Evolutionary conservation across 2,888 invertebrate genomes (phyloP), one percentile per base, ranked within the genome.

Genomic region (Pachliopta kotzebuea): DNA sequence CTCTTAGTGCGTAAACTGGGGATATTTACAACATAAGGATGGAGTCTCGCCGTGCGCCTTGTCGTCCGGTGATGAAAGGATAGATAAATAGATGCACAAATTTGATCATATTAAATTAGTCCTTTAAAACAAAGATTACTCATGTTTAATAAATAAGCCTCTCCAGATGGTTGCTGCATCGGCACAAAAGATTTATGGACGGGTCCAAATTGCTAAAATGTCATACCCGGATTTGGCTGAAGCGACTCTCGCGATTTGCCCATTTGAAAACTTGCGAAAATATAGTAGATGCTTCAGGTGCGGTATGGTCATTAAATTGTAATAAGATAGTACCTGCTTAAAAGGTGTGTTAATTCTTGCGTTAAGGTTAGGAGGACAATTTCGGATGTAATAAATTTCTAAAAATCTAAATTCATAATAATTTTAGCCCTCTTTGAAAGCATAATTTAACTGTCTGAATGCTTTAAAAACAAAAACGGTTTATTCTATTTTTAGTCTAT

Each of bases 211-310:
- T 0, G 71, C 80, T 0, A 52, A 49, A 0, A 70, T 86, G 73
- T 72, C 83, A 0, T 86, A 85, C 29, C 83, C 84, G 0, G 86
- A 84, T 50, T 29, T 86, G 3, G 81, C 83, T 0, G 81, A 86
- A 29, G 79, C 81, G 0, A 60, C 76, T 0, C 14, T 83, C 0
- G 70, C 66, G 0, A 67, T 72, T 0, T 72, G 80, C 0, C 83
- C 83, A 0, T 85, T 80, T 71, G 45, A 54, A 0, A 62, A 2
- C 0, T 1, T 78, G 8, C 74, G 67, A n/a, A 75, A 66, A 56
- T 71, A 58, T 11, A 73, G 76, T 14, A 75, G 67, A 67, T 67
- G 65, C 4, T 79, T 80, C 50, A 76, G 84, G 86, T 84, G 45
- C 18, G n/a, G n/a, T 45, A n/a, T 45, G 4, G 18, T 2, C 6